A percentile compares a stretch with the other conserved stretches of the same genome.
These are phyloP conservation scores for Orius insidiosus DNA, from an alignment of 1,140 invertebrate species.

Conservation along the genomic window DNA sequence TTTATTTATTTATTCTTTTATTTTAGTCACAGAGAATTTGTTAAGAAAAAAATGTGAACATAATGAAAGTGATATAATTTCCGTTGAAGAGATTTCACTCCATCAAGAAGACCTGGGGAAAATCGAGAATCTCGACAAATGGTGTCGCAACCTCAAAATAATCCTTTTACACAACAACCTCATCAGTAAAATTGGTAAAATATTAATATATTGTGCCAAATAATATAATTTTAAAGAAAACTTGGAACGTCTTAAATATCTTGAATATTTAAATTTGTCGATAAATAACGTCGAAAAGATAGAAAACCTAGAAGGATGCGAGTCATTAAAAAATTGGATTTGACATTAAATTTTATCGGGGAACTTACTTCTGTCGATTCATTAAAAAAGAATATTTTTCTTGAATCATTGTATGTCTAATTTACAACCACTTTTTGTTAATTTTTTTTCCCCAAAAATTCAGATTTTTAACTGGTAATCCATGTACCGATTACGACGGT, in stretches of 20 bases:
- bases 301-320: conserved; percentile 79
- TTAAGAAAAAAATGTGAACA: conserved; percentile 82
- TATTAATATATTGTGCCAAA: no score
- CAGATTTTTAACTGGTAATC: conserved; percentile 43
- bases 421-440: conserved; percentile 2
- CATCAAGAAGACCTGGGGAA: conserved; percentile 88
- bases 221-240: conserved; percentile 79
- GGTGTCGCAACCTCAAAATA: conserved; percentile 78
- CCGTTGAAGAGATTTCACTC: conserved; percentile 78
- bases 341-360: conserved; percentile 89
- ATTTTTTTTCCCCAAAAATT: no score
- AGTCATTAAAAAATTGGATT: conserved; percentile 82
- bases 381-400: conserved; percentile 35
- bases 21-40: conserved; percentile 59
- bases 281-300: conserved; percentile 84
- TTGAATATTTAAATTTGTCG: conserved; percentile 84
- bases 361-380: conserved; percentile 58
- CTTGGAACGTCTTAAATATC: conserved; percentile 64
- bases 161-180: conserved; percentile 80
- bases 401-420: conserved; percentile 26
- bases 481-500: conserved; percentile 60
- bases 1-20: no score
- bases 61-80: conserved; percentile 75
- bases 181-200: conserved; percentile 52
- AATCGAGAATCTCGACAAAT: conserved; percentile 75